A percentile compares a stretch with the other conserved stretches of the same genome.
Evolutionary conservation across 2,888 invertebrate species (phyloP).

Genomic region (Buathra laborator): DNA sequence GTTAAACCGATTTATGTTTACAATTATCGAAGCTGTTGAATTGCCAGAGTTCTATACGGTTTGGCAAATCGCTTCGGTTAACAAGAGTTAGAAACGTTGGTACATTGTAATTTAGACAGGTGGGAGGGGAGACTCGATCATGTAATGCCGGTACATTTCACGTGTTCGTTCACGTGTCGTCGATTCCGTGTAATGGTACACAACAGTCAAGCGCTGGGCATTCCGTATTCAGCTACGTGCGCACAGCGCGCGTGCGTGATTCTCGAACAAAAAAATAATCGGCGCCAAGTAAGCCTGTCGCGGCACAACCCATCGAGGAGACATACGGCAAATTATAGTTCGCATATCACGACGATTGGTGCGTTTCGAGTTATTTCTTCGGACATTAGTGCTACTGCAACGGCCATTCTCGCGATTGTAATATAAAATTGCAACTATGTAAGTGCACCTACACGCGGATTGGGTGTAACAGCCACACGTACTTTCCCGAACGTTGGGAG

Average conservation of each 20-base stretch:
- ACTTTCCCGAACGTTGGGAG: slow-evolving; percentile 37
- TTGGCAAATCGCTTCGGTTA: too few species aligned
- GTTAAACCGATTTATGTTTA: background rate
- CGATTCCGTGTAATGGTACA: slow-evolving; percentile 30
- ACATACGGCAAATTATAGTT: slow-evolving; percentile 54
- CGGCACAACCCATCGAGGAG: slow-evolving; percentile 16
- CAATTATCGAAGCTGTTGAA: background rate
- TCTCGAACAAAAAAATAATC: slow-evolving; percentile 43
- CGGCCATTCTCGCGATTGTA: slow-evolving; percentile 8
- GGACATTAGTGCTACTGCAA: too few species aligned
- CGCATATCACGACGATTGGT: slow-evolving; percentile 49
- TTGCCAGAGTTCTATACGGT: background rate
- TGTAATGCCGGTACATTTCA: slow-evolving; percentile 18
- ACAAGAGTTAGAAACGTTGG: background rate
- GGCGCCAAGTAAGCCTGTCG: slow-evolving; percentile 40
- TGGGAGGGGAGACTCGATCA: slow-evolving; percentile 42
- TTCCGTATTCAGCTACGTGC: background rate
- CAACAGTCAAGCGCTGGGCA: too few species aligned
- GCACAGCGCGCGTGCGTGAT: slow-evolving; percentile 36
- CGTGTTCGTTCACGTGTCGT: slow-evolving; percentile 46
- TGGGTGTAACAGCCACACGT: background rate
- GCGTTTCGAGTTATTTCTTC: slow-evolving; percentile 35
- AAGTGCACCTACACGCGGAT: background rate
- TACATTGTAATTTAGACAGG: slow-evolving; percentile 47
- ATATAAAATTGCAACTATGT: slow-evolving; percentile 25